Percentiles rank a stretch among this genome's conserved stretches.
phyloP scores from a whole-genome alignment of 2,888 invertebrate genomes.

The Drosophila hamatofila region DNA sequence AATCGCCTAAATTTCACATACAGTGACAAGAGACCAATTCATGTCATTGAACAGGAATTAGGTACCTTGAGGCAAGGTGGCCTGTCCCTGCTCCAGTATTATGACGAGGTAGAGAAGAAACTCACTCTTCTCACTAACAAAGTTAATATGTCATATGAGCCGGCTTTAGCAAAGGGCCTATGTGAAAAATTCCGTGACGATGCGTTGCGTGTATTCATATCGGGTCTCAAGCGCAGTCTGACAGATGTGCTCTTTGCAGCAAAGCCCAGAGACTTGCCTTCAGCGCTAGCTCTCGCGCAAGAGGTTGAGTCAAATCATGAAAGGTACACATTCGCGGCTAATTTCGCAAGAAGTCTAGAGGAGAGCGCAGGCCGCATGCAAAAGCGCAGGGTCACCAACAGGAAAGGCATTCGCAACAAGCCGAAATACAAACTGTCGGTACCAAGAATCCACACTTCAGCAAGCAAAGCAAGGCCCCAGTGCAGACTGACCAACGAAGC shows the following conservation, averaged over 20 bases:
- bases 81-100: neutral
- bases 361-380: slow-evolving; percentile 3
- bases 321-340: slow-evolving; percentile 1
- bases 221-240: neutral
- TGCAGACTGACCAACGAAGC: too few relatives aligned
- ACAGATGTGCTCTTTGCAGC: slow-evolving; percentile 1
- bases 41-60: slow-evolving; percentile 2
- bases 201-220: neutral
- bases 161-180: neutral
- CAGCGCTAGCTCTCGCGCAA: neutral
- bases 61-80: slow-evolving; percentile 1
- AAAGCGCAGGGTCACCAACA: too few relatives aligned
- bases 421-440: too few relatives aligned
- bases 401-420: too few relatives aligned
- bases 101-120: neutral
- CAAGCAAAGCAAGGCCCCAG: too few relatives aligned
- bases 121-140: slow-evolving; percentile 4
- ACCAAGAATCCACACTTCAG: too few relatives aligned
- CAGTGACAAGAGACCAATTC: slow-evolving; percentile 1
- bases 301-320: slow-evolving; percentile 1
- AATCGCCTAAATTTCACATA: slow-evolving; percentile 1
- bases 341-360: neutral
- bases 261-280: slow-evolving; percentile 4
- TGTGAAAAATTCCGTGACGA: neutral
- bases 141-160: neutral